Evolutionary conservation across 2,888 invertebrate species (phyloP), one percentile per base, ranked within the genome.

Genomic region (Lasius platythorax): DNA sequence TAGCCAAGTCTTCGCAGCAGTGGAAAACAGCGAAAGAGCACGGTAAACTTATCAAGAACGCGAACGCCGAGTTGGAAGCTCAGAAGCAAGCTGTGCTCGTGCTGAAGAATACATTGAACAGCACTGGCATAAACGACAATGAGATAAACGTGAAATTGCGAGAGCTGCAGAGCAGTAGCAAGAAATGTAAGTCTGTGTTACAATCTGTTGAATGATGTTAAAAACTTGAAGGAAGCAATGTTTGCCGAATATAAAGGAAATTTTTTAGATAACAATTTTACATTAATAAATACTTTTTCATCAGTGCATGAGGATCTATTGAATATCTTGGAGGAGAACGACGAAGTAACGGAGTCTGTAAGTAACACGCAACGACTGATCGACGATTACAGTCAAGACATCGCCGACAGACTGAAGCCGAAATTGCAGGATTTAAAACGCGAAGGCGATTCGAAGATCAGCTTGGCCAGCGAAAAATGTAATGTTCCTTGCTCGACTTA

Each of bases 381-480:
- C 23, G 95, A 95, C 8, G 96, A 96, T 87, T 93, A 96, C 64
- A 93, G 96, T 50, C 93, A 96, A 66, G 94, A 95, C 18, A 96
- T 96, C 33, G 93, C 95, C 1, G 96, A 96, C 88, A 95, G 95
- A 73, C 91, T 97, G 87, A 94, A 96, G 40, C 95, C 96, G 9
- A 95, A 96, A 87, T 93, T 97, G 8, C 93, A 96, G 0, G 96
- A 96, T 86, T 90, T 97, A 61, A 96, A 96, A 89, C 95, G 96
- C 12, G 96, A 97, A 84, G 97, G 97, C 73, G 97, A 97, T 91
- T 96, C 97, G 0, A 97, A 97, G 86, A 95, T 97, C 2, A 97
- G 97, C 28, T 96, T 97, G 79, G 97, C 97, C 0, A 96, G 97
- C 93, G 97, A 97, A 92, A 97, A 97, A 92, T 96, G 96, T 96